Evolutionary conservation across 2,888 invertebrate genomes (phyloP).

Genomic region (Noctua janthe): DNA sequence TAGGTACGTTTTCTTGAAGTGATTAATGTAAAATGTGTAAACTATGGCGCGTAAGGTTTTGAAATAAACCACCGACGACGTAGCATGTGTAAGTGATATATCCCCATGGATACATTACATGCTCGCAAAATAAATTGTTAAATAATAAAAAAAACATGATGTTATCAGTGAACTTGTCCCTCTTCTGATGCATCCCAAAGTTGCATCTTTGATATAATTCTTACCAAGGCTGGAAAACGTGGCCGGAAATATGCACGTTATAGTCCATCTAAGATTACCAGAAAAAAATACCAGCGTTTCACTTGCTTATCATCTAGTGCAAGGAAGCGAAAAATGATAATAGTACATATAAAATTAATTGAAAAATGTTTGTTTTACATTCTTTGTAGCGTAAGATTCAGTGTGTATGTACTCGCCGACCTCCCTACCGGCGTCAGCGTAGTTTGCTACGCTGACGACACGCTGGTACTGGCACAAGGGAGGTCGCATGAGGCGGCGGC

Average conservation of each 20-base stretch:
- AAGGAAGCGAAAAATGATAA: slow-evolving; percentile 49
- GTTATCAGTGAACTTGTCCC: not conserved
- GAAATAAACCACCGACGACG: not conserved
- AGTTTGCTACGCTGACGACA: too few species aligned
- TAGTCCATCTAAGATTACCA: slow-evolving; percentile 31
- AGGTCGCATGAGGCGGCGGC: too few species aligned
- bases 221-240: not conserved
- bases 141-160: not conserved
- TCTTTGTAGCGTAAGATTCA: slow-evolving; percentile 18
- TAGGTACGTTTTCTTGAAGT: not conserved
- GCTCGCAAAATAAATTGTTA: not conserved
- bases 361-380: slow-evolving; percentile 51
- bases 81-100: not conserved
- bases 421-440: too few species aligned
- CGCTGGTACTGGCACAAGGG: too few species aligned
- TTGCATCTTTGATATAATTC: not conserved
- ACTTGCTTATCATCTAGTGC: slow-evolving; percentile 49
- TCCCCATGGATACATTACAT: not conserved
- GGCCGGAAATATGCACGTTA: slow-evolving; percentile 22
- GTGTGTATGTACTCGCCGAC: not conserved
- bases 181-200: not conserved
- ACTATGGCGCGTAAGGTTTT: not conserved
- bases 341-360: slow-evolving; percentile 42
- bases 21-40: not conserved
- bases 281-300: slow-evolving; percentile 42